Evolutionary conservation across 2,888 invertebrate genomes (phyloP).

Genomic region (Helleia helle): DNA sequence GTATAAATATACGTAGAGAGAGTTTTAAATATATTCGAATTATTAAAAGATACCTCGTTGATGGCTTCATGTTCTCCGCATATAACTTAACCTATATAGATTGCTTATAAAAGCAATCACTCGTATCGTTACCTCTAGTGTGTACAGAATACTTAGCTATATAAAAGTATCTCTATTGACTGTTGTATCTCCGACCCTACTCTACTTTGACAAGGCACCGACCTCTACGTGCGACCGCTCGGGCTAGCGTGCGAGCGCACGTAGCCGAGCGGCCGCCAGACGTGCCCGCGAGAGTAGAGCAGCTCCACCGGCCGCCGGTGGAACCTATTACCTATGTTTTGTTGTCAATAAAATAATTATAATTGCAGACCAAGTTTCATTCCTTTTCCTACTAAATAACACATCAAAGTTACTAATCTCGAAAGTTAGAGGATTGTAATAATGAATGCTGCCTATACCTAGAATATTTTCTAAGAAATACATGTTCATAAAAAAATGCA

Average conservation of each 20-base stretch:
- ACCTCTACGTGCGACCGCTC: neutral
- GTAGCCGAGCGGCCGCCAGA: neutral
- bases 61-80: conserved; percentile 14
- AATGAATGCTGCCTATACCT: no score
- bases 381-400: no score
- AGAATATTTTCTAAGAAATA: no score
- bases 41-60: conserved; percentile 17
- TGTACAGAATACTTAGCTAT: conserved; percentile 16
- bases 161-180: conserved; percentile 17
- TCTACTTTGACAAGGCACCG: no score
- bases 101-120: conserved; percentile 14
- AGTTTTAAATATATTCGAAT: conserved; percentile 9
- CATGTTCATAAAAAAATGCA: no score
- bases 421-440: no score
- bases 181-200: conserved; percentile 16
- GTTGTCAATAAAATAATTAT: conserved; percentile 58
- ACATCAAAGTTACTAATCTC: no score
- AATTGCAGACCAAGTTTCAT: conserved; percentile 25
- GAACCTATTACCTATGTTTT: conserved; percentile 37
- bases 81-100: conserved; percentile 6
- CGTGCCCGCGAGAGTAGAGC: neutral
- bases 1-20: conserved; percentile 7
- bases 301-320: conserved; percentile 24
- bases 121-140: conserved; percentile 17
- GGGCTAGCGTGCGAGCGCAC: conserved; percentile 13